Conservation (phyloP, 2,113 vertebrate species). For the Pseudopodoces humilis region DNA sequence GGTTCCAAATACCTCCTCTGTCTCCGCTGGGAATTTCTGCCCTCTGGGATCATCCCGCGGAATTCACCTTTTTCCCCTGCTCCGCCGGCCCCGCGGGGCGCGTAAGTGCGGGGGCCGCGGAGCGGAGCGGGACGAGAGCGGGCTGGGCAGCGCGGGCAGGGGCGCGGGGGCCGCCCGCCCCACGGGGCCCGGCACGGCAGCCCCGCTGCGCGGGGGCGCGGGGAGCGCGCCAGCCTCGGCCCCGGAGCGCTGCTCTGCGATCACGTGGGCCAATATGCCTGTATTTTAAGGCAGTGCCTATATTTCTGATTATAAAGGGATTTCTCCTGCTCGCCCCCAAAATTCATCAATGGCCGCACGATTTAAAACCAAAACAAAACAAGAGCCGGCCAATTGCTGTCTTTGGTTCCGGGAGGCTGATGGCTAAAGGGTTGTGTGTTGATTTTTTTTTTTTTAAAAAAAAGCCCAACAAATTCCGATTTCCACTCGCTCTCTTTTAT, state of each 20-base stretch:
- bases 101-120: slow-evolving; percentile 5
- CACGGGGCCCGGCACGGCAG: background rate
- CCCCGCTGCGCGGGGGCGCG: slow-evolving; percentile 6
- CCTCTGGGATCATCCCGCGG: background rate
- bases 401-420: slow-evolving; percentile 73
- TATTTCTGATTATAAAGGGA: slow-evolving; percentile 94
- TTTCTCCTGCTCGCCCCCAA: slow-evolving; percentile 79
- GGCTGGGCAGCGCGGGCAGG: slow-evolving; percentile 66
- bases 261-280: slow-evolving; percentile 98
- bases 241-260: slow-evolving; percentile 81
- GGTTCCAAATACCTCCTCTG: slow-evolving; percentile 4
- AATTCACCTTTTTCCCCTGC: slow-evolving; percentile 12
- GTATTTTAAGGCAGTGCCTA: slow-evolving; percentile 93
- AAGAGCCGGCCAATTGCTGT: slow-evolving; percentile 45
- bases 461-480: slow-evolving; percentile 75
- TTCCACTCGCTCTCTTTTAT: slow-evolving; percentile 90
- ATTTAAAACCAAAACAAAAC: slow-evolving; percentile 81
- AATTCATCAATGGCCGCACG: slow-evolving; percentile 78
- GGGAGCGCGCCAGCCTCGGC: slow-evolving; percentile 79
- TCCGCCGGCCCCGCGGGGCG: background rate
- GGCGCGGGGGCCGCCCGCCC: slow-evolving; percentile 66
- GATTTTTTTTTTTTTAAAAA: slow-evolving; percentile 5
- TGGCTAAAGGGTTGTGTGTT: slow-evolving; percentile 75
- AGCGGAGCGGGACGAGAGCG: background rate
- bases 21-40: background rate